Base-by-base conservation (phyloP, 1,140 invertebrate species). In the Aphidius ervi region DNA sequence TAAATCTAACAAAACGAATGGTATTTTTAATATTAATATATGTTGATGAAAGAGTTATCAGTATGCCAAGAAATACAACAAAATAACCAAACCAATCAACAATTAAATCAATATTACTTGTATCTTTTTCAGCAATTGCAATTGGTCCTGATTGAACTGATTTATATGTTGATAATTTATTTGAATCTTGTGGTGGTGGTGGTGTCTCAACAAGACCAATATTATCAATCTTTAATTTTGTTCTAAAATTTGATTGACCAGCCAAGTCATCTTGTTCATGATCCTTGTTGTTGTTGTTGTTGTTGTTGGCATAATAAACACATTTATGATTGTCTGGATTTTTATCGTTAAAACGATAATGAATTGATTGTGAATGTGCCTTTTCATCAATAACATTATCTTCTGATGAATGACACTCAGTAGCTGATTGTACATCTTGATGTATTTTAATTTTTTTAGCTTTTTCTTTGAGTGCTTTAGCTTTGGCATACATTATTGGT, bases 401-500 rank as follows among this genome's bases (percentile, higher is more conserved):
- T 45, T 63, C 56, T n/a, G 54, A 64, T 4, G 60, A 52, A 37
- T 61, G 65, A 71, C 67, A 71, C 52, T 76, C 61, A 42, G 64
- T 63, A 59, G 64, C 55, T 3, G 70, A 72, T 10, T 69, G 59
- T 5, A 74, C 52, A 57, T 71, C 68, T 0, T 70, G 70, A 3
- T 57, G 62, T 0, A 59, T 40, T 6, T 61, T 16, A 7, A 47
- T 47, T 10, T 48, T 65, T 48, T 43, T 47, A 56, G 40, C 54
- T 9, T 56, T 57, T 46, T 41, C 58, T 70, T 70, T 63, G 41
- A 77, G 48, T 55, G 68, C 54, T 69, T 72, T 64, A 64, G 78
- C 73, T 84, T 67, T 70, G 4, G 63, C 71, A 70, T 95, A 95
- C 64, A 95, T 87, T 20, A 96, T 63, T 1, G 91, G 89, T 0